A percentile compares a stretch with the other conserved stretches of the same genome.
Evolutionary conservation across 2,113 vertebrate genomes (phyloP).

Genomic region (Phrynocephalus versicolor): DNA sequence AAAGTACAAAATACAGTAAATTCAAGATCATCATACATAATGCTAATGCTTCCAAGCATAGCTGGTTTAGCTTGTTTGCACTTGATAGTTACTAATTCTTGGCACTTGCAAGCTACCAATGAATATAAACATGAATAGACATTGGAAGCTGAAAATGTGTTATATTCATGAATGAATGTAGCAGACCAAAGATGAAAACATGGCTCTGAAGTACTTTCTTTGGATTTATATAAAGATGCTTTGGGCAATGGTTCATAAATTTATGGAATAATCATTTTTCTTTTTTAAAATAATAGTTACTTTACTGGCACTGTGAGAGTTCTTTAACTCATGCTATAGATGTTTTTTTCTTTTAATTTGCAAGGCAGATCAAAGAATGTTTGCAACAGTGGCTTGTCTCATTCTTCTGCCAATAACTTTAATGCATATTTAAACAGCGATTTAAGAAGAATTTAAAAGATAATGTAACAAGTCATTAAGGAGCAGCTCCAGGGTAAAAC

Average conservation of each 20-base stretch:
- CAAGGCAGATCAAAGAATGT: constrained; percentile 37
- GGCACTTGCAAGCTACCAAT: not conserved
- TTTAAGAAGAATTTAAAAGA: constrained; percentile 39
- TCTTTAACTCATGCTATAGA: constrained; percentile 1
- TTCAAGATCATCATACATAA: not conserved
- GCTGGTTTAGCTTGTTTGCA: not conserved
- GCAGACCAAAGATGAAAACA: constrained; percentile 23
- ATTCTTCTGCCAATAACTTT: constrained; percentile 39
- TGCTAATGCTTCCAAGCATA: not conserved
- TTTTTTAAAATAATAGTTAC: not conserved
- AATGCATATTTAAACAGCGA: constrained; percentile 47
- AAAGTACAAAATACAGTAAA: not conserved
- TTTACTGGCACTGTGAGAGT: constrained; percentile 35
- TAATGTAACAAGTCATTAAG: constrained; percentile 49
- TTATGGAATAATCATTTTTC: constrained; percentile 29
- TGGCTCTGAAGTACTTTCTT: constrained; percentile 6
- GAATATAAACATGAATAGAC: not conserved
- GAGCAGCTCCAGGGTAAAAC: constrained; percentile 8
- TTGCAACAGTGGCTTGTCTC: constrained; percentile 11
- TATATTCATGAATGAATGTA: constrained; percentile 29
- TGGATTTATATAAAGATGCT: constrained; percentile 19
- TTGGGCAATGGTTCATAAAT: constrained; percentile 32
- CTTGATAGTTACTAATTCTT: not conserved
- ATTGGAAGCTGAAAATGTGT: constrained; percentile 1
- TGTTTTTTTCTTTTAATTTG: constrained; percentile 52